Percentiles rank a stretch among this genome's conserved stretches.
These are phyloP conservation scores for Sebastes cheni DNA, from an alignment of 2,797 vertebrate genomes.

Conservation along the genomic window DNA sequence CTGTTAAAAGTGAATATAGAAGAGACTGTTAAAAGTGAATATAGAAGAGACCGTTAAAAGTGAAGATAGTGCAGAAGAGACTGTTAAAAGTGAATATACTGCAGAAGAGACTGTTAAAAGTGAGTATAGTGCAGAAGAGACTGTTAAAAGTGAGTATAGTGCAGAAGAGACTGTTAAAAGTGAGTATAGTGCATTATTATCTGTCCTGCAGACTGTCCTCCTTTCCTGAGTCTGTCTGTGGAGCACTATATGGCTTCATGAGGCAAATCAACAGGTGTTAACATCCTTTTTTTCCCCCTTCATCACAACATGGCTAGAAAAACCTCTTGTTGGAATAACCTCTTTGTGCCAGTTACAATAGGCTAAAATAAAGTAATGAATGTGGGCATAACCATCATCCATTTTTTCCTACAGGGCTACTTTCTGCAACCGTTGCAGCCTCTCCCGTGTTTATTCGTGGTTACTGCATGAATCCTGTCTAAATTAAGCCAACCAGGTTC, in stretches of 20 bases:
- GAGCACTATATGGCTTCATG: background rate
- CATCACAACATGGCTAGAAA: background rate
- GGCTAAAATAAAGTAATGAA: slow-evolving; percentile 18
- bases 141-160: no score
- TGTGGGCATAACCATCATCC: slow-evolving; percentile 1
- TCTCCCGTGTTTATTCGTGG: slow-evolving; percentile 27
- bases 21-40: no score
- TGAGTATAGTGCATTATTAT: no score
- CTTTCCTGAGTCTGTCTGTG: no score
- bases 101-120: no score
- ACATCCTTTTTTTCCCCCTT: background rate
- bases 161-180: no score
- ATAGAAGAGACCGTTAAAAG: no score
- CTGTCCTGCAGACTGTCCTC: no score
- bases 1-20: no score
- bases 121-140: no score
- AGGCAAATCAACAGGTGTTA: slow-evolving; percentile 46
- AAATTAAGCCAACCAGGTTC: slow-evolving; percentile 77
- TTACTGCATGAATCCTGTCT: slow-evolving; percentile 49
- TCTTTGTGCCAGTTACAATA: background rate
- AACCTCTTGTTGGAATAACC: background rate
- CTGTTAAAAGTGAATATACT: no score
- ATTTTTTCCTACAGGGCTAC: background rate
- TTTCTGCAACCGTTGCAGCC: slow-evolving; percentile 26
- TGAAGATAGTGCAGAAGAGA: no score